phyloP scores from a whole-genome alignment of 2,888 invertebrate species.

The Eueremaeus valkanovi region DNA sequence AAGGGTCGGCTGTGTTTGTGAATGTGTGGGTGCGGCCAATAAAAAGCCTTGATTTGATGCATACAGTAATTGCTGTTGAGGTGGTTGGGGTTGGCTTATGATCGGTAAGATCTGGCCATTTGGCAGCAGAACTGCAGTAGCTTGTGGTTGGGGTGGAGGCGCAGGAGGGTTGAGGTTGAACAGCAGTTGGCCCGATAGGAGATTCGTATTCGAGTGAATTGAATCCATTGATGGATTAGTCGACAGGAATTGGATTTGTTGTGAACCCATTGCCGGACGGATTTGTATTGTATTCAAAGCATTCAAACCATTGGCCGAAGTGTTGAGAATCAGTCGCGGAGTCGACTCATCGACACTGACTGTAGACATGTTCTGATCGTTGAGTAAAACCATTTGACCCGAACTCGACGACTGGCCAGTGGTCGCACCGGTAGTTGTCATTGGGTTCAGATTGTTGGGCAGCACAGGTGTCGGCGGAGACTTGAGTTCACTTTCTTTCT shows the following conservation, averaged over 20 bases:
- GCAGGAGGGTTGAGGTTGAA: not conserved
- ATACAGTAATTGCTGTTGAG: constrained; percentile 20
- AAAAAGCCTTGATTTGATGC: constrained; percentile 34
- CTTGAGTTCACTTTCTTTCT: not conserved
- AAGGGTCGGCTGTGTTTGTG: constrained; percentile 1
- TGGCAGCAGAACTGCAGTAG: constrained; percentile 53
- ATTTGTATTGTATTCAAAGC: constrained; percentile 30
- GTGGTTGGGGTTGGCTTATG: constrained; percentile 52
- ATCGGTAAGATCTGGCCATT: constrained; percentile 54
- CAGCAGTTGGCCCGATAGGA: not conserved
- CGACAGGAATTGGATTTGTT: not conserved
- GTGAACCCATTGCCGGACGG: constrained; percentile 16
- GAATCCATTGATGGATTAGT: not conserved
- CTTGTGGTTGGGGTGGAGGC: constrained; percentile 48
- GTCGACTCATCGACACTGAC: not conserved
- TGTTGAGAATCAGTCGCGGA: constrained; percentile 13
- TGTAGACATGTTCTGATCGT: constrained; percentile 1
- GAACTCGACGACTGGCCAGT: not conserved
- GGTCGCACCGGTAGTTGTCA: not conserved
- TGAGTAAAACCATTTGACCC: not conserved
- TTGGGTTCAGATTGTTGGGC: not conserved
- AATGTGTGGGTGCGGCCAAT: not conserved
- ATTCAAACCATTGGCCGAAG: not conserved
- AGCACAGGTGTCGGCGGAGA: constrained; percentile 2
- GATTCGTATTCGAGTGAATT: constrained; percentile 25